Evolutionary conservation across 2,797 vertebrate genomes (phyloP), one percentile per base, ranked within the genome.

Genomic region (Pseudochromis fuscus): DNA sequence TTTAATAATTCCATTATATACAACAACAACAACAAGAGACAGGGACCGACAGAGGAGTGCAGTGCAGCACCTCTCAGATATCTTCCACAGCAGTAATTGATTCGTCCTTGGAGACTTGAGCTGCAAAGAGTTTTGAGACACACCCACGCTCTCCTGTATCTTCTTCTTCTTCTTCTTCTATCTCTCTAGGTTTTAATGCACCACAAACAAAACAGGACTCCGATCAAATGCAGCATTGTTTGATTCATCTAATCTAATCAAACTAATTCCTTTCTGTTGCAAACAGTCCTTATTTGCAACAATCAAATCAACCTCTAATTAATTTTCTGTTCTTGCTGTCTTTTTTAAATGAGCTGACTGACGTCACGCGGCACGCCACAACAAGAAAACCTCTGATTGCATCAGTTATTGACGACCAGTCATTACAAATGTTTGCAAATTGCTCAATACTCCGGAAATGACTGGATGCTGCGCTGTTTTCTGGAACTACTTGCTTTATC

Each of bases 71-170:
- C 67, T 52, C 73, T 78, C 72, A 72, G 82, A 93, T 89, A 85
- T 75, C 81, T 89, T 81, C 74, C 73, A 74, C 85, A 75, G 82
- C 71, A 75, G 76, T 62, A 84, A 79, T 73, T 84, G 86, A 88
- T 75, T 64, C 53, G 76, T 84, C 78, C 82, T 79, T 53, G 67
- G 74, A 86, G 84, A 81, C 60, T 77, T 71, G 42, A 33, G 67
- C 58, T 72, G 62, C 69, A 66, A 67, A 71, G 58, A 76, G 52
- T 61, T 44, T 15, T n/a, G 33, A 70, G 63, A 70, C 76, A 83
- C 65, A 33, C 75, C 79, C 73, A 76, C 21, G 24, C 85, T 67
- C 77, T 70, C 55, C 49, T 66, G 67, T 65, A n/a, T n/a, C n/a
- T n/a, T n/a, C n/a, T n/a, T n/a, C n/a, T n/a, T n/a, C n/a, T n/a